Evolutionary conservation across 2,797 vertebrate genomes (phyloP).

Genomic region (Sebastolobus alascanus): DNA sequence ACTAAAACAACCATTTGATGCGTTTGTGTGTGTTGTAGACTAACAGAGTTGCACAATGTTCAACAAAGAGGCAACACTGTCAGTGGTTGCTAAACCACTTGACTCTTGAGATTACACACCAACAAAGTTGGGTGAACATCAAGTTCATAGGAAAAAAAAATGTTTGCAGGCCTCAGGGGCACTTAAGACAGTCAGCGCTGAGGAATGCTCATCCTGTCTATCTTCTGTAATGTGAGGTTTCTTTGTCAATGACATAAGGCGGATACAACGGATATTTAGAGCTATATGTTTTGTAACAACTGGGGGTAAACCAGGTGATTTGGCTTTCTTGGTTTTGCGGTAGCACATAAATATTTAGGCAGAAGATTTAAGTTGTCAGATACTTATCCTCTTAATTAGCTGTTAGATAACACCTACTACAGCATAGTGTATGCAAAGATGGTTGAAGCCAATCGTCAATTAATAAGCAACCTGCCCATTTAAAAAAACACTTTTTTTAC

Average conservation of each 20-base stretch:
- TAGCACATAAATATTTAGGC: background rate
- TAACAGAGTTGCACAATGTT: constrained; percentile 26
- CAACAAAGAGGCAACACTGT: constrained; percentile 24
- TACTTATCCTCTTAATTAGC: background rate
- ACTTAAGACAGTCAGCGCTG: constrained; percentile 1
- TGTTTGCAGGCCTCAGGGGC: background rate
- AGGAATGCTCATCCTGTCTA: constrained; percentile 31
- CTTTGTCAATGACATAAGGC: constrained; percentile 23
- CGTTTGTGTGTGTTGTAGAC: background rate
- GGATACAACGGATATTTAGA: background rate
- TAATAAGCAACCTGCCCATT: background rate
- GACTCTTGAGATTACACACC: constrained; percentile 35
- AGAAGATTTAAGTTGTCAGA: background rate
- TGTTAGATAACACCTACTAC: background rate
- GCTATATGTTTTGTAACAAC: background rate
- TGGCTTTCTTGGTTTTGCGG: background rate
- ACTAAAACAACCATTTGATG: background rate
- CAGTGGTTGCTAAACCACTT: constrained; percentile 30
- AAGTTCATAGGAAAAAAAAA: constrained; percentile 18
- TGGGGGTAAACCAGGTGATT: background rate
- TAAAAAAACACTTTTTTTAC: background rate
- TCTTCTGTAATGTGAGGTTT: background rate
- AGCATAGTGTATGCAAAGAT: background rate
- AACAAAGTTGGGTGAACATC: constrained; percentile 52
- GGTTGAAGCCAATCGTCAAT: background rate